Base-by-base conservation (phyloP, 2,113 vertebrate genomes). In the Anas platyrhynchos region DNA sequence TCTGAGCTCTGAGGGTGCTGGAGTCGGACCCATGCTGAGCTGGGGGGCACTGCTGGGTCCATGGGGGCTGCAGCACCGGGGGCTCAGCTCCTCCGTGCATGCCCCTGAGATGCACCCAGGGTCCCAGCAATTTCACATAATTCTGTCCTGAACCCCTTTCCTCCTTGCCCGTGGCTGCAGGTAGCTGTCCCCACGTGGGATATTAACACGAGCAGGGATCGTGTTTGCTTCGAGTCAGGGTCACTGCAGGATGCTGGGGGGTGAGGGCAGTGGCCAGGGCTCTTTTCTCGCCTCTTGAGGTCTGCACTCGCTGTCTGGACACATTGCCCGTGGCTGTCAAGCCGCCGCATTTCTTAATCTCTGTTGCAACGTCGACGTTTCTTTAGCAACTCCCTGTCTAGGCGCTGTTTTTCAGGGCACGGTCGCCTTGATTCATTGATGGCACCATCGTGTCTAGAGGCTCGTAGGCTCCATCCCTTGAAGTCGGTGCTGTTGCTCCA, bases 161-260 rank as follows among this genome's bases (percentile, higher is more conserved):
- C n/a, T 59, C 31, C 63, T 10, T 2, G 22, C 58, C 55, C 11
- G 0, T 4, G 10, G 54, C 58, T 44, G 17, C 3, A 9, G 18
- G 63, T 2, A 44, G 82, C 73, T 5, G 38, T 6, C n/a, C 7
- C 29, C 8, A 0, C 2, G 14, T 3, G 5, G 43, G 86, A 7
- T 27, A 1, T 0, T 23, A 27, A 20, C 20, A 1, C 4, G 0
- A 17, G 8, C 23, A 4, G 75, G 58, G 34, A 29, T 16, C 1
- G 4, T 3, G 15, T 9, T 46, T n/a, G 48, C 31, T 44, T 50
- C 5, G 0, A 11, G 10, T 14, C 48, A 12, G 22, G 93, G 65
- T 78, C 66, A 14, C 38, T 0, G 55, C 4, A 48, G 78, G 81
- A 12, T 65, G 61, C 69, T 11, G 11, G 11, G 32, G 67, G 71